phyloP scores from a whole-genome alignment of 2,888 invertebrate genomes.

The Dioctria rufipes region DNA sequence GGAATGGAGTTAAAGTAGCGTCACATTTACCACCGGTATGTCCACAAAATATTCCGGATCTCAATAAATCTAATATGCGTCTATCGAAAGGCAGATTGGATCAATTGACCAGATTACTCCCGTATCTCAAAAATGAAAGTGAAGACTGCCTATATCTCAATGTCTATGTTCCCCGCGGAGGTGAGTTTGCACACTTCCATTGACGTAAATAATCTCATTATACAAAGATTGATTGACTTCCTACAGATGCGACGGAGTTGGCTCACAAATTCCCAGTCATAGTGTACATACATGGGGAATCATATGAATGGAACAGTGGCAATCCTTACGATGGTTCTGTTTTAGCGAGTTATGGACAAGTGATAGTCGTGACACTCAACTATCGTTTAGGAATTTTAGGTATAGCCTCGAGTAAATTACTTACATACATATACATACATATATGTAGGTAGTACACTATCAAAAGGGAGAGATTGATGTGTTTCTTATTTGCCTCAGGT shows the following conservation, averaged over 20 bases:
- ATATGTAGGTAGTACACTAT: background rate
- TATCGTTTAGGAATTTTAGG: constrained; percentile 88
- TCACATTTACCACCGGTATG: constrained; percentile 86
- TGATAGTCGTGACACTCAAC: constrained; percentile 89
- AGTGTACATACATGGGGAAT: constrained; percentile 95
- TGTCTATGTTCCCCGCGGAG: constrained; percentile 89
- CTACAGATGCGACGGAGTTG: constrained; percentile 68
- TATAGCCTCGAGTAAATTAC: constrained; percentile 70
- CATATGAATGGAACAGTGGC: constrained; percentile 97
- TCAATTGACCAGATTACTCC: constrained; percentile 81
- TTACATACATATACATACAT: too few species aligned
- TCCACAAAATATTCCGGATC: constrained; percentile 84
- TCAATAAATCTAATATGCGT: constrained; percentile 75
- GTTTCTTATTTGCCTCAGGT: constrained; percentile 72
- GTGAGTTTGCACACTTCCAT: constrained; percentile 73
- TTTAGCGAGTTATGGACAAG: constrained; percentile 91
- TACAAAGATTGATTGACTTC: constrained; percentile 2
- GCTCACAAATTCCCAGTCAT: constrained; percentile 83
- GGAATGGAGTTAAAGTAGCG: constrained; percentile 81
- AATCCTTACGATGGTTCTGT: constrained; percentile 97
- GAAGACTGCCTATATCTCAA: constrained; percentile 95
- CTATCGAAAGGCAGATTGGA: constrained; percentile 79
- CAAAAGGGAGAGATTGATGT: background rate
- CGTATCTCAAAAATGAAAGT: constrained; percentile 79
- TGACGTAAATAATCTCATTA: background rate